Evolutionary conservation across 2,888 invertebrate species (phyloP).

Genomic region (Archips crataeganus): DNA sequence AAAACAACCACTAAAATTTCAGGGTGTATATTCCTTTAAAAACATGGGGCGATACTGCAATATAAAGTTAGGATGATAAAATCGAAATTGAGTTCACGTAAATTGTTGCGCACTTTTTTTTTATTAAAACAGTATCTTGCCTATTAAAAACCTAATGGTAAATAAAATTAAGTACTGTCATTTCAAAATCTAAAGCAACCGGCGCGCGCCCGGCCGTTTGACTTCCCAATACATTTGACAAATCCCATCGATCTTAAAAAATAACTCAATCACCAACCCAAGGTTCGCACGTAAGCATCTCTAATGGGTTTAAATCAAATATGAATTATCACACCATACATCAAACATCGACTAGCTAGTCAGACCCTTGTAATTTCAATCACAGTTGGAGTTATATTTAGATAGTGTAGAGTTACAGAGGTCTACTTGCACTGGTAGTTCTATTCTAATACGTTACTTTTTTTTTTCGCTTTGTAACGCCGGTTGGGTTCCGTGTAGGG

Average conservation of each 20-base stretch:
- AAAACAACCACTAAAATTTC: no score
- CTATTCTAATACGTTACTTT: slow-evolving; percentile 59
- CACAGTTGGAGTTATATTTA: neutral
- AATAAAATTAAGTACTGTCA: neutral
- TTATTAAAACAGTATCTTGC: no score
- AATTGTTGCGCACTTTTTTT: no score
- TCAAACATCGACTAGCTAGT: slow-evolving; percentile 55
- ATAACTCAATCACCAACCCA: slow-evolving; percentile 60
- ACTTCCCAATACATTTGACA: slow-evolving; percentile 26
- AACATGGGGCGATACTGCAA: no score
- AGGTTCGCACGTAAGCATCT: slow-evolving; percentile 80
- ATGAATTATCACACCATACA: slow-evolving; percentile 72
- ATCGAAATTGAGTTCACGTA: no score
- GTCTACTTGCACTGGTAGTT: slow-evolving; percentile 51
- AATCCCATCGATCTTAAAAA: slow-evolving; percentile 49
- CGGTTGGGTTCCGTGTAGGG: slow-evolving; percentile 2
- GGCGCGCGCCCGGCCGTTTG: slow-evolving; percentile 40
- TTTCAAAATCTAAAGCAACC: slow-evolving; percentile 20
- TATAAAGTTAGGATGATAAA: no score
- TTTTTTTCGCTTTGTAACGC: slow-evolving; percentile 49
- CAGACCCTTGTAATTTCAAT: slow-evolving; percentile 46
- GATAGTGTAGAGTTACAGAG: slow-evolving; percentile 43
- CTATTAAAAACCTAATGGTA: no score
- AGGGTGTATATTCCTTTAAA: no score
- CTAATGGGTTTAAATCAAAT: slow-evolving; percentile 84